Conservation (phyloP, 2,113 vertebrate genomes). For the Lycaon pictus region DNA sequence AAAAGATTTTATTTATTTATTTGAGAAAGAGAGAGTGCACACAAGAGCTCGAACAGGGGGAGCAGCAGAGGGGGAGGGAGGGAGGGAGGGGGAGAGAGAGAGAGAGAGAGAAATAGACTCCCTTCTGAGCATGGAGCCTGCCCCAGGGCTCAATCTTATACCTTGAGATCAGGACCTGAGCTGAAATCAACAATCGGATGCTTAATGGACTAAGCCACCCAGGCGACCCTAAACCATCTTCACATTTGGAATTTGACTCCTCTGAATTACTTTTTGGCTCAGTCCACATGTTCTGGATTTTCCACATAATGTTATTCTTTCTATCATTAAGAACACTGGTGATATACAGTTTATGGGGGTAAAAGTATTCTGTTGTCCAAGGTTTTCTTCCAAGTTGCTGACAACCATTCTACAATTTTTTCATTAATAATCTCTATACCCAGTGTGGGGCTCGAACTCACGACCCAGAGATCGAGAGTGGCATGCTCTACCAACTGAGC, state of each 20-base stretch:
- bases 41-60: not conserved
- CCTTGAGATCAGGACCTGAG: not conserved
- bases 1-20: not conserved
- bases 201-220: not conserved
- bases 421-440: not conserved
- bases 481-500: not conserved
- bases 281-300: not conserved
- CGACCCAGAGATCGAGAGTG: not conserved
- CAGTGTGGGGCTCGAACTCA: not conserved
- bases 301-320: not conserved
- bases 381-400: slow-evolving; percentile 10
- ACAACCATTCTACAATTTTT: not conserved
- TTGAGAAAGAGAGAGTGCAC: not conserved
- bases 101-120: not conserved
- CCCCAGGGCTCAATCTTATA: not conserved
- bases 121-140: not conserved
- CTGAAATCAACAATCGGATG: not conserved
- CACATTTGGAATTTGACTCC: slow-evolving; percentile 31
- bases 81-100: not conserved
- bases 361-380: not conserved
- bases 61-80: no score
- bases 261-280: slow-evolving; percentile 57
- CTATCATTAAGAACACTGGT: slow-evolving; percentile 3
- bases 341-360: not conserved
- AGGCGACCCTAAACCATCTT: not conserved